Evolutionary conservation across 2,797 vertebrate genomes (phyloP), one percentile per base, ranked within the genome.

Genomic region (Enteromius radiatus): DNA sequence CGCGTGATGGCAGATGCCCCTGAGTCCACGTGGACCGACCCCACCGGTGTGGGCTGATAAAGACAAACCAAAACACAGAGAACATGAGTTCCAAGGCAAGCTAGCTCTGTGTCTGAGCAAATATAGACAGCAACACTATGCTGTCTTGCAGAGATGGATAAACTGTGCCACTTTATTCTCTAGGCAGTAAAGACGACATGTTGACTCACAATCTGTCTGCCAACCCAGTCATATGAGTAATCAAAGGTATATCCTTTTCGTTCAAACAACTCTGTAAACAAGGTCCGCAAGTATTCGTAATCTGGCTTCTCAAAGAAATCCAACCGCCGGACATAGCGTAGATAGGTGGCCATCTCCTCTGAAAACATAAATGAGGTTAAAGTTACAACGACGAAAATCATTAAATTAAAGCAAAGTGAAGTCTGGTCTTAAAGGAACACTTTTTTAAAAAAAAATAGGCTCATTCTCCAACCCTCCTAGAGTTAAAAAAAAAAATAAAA

Each of bases 241-340:
- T 99, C 98, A 75, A 98, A 99, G 47, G 97, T 96, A 92, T 98
- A 99, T 91, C 98, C 98, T 94, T 98, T 99, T 78, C 96, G 95
- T 88, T 99, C 97, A 88, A 99, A 99, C 54, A 99, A 95, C 81
- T 99, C 98, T 0, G 96, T 98, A 92, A 99, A 99, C 87, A 99
- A 96, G 81, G 96, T 98, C 90, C 98, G 94, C 88, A 99, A 91
- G 88, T 99, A 99, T 85, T 99, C 97, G 0, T 99, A 99, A 93
- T 99, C 98, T 0, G 98, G 98, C 91, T 98, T 98, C 91, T 99
- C 98, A 78, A 99, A 99, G 95, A 99, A 99, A 92, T 99, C 98
- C 89, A 99, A 89, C 76, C 98, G 94, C 83, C 98, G 94, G 71
- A 99, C 98, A 0, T 99, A 99, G 76, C 98, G 96, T 79, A 99